Evolutionary conservation across 2,888 invertebrate genomes (phyloP).

Genomic region (Parthenolecanium corni): DNA sequence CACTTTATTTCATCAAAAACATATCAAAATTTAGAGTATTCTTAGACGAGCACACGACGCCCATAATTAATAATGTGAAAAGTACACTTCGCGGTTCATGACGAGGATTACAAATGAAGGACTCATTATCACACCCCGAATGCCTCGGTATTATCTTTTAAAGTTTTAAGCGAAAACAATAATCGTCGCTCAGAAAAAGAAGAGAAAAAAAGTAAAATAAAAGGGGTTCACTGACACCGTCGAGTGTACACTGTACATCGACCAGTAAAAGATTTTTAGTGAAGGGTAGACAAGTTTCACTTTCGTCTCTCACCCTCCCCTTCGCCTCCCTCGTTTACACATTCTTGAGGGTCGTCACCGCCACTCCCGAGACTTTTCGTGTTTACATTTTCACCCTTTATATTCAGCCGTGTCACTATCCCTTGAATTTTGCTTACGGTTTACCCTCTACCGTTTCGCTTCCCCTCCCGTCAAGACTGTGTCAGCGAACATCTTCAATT

Average conservation of each 20-base stretch:
- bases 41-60: no score
- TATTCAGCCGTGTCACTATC: background rate
- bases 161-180: background rate
- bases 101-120: slow-evolving; percentile 11
- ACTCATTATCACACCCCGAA: slow-evolving; percentile 18
- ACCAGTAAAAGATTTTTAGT: no score
- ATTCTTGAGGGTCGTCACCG: slow-evolving; percentile 6
- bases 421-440: background rate
- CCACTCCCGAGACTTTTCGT: background rate
- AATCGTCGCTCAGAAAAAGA: background rate
- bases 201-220: background rate
- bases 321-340: background rate
- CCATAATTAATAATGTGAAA: no score
- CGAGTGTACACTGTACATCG: no score
- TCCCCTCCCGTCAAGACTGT: background rate
- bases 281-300: no score
- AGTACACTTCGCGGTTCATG: no score
- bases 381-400: slow-evolving; percentile 18
- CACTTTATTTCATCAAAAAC: no score
- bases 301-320: no score
- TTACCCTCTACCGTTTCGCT: background rate
- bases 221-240: background rate
- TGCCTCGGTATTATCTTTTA: background rate
- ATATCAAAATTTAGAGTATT: no score
- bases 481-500: slow-evolving; percentile 5